Evolutionary conservation across 2,797 vertebrate species (phyloP), one percentile per base, ranked within the genome.

Genomic region (Carduelis carduelis): DNA sequence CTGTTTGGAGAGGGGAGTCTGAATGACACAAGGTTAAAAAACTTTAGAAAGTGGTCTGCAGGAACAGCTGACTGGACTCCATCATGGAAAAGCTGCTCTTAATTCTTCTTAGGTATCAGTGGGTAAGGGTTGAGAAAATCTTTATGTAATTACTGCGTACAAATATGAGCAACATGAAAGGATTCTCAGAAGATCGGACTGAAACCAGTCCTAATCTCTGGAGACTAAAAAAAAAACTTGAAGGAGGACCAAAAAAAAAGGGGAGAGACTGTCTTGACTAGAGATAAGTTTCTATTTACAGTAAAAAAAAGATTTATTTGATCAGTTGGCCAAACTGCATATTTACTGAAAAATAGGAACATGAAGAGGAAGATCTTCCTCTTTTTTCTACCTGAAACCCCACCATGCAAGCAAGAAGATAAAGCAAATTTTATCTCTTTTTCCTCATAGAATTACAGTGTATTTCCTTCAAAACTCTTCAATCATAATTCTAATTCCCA

Each of bases 1-100:
- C 95, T 98, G 90, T 97, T 97, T 97, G 87, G 90, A 97, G 91
- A 97, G 81, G 68, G 70, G 87, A 96, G 77, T 94, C 95, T 95
- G 97, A 97, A 97, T 90, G 96, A 89, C 84, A 91, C 63, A 83
- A 96, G 85, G 90, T 97, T 98, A 97, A 97, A 97, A 95, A 97
- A 85, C 94, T 78, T 91, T 95, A 96, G 95, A 97, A 97, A 97
- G 96, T 93, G 66, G 61, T 96, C 66, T 94, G 71, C 69, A 93
- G 89, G 76, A 82, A 83, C 32, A 94, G 72, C 87, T 46, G 66
- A 80, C 96, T 96, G 93, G 77, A 63, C 86, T 96, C 92, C 83
- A 6, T 96, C 96, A 90, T 68, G 71, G 80, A 91, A 95, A 90
- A 92, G 68, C 86, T 94, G 46, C 69, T 93, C 70, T 89, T 55